phyloP scores from a whole-genome alignment of 2,113 vertebrate genomes.

The Egretta garzetta region DNA sequence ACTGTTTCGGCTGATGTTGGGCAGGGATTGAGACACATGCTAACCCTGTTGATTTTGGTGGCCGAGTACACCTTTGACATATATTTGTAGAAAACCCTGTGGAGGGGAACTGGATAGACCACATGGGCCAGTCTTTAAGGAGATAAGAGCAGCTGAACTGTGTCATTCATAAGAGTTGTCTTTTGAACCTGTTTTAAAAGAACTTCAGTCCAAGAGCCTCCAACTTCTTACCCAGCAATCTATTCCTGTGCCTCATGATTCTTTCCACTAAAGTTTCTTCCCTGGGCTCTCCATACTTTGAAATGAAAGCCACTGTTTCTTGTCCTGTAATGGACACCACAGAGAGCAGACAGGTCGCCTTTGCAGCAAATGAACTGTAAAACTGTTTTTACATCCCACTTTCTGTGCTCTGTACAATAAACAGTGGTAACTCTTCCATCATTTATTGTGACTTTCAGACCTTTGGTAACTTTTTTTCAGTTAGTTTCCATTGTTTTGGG shows the following conservation, averaged over 20 bases:
- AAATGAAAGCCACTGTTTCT: background rate
- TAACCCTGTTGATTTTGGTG: background rate
- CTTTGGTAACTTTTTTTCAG: background rate
- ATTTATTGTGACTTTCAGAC: background rate
- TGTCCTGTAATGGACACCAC: background rate
- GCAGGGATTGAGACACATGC: background rate
- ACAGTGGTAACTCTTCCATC: background rate
- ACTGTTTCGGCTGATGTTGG: background rate
- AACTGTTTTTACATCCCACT: background rate
- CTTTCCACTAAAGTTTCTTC: background rate
- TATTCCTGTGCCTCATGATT: background rate
- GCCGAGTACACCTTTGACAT: background rate
- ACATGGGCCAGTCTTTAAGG: background rate
- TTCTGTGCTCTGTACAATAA: background rate
- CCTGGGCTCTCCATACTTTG: background rate
- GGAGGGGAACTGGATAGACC: background rate
- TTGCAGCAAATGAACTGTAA: background rate
- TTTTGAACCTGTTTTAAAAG: background rate
- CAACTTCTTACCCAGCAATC: background rate
- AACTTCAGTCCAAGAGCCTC: background rate
- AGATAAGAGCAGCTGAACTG: background rate
- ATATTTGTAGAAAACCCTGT: background rate
- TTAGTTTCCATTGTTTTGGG: background rate
- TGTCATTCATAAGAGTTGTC: background rate
- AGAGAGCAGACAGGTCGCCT: background rate